Conservation (phyloP, 2,888 invertebrate genomes). For the Dioctria rufipes region DNA sequence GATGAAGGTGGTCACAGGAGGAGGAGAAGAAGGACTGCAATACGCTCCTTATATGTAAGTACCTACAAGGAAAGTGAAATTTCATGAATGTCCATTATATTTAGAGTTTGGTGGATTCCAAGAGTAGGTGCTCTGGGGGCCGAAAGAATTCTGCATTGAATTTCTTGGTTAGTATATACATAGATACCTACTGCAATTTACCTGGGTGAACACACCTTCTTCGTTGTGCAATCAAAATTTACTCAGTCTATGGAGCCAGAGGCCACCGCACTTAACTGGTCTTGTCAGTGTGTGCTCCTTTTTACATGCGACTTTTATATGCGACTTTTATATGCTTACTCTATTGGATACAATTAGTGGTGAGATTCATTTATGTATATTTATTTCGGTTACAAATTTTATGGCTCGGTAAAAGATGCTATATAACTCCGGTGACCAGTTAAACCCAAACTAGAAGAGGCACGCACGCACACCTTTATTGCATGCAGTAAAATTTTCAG, state of each 20-base stretch:
- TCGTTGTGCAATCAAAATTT: slow-evolving; percentile 23
- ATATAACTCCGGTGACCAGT: too few relatives aligned
- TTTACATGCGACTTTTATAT: too few relatives aligned
- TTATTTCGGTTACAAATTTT: too few relatives aligned
- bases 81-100: not conserved
- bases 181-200: slow-evolving; percentile 25
- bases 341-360: too few relatives aligned
- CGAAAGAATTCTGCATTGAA: slow-evolving; percentile 26
- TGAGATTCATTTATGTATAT: too few relatives aligned
- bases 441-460: too few relatives aligned
- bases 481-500: too few relatives aligned
- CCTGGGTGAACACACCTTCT: slow-evolving; percentile 45
- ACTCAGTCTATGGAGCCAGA: not conserved
- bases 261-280: not conserved
- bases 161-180: not conserved
- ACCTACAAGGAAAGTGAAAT: slow-evolving; percentile 34
- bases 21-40: too few relatives aligned
- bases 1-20: not conserved
- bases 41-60: not conserved
- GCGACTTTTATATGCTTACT: too few relatives aligned
- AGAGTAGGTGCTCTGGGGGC: not conserved
- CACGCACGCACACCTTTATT: too few relatives aligned
- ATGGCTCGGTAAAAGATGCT: too few relatives aligned
- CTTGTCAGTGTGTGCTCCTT: slow-evolving; percentile 17
- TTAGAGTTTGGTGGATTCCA: not conserved